phyloP scores from a whole-genome alignment of 2,797 vertebrate genomes.

The Nyctibius grandis region DNA sequence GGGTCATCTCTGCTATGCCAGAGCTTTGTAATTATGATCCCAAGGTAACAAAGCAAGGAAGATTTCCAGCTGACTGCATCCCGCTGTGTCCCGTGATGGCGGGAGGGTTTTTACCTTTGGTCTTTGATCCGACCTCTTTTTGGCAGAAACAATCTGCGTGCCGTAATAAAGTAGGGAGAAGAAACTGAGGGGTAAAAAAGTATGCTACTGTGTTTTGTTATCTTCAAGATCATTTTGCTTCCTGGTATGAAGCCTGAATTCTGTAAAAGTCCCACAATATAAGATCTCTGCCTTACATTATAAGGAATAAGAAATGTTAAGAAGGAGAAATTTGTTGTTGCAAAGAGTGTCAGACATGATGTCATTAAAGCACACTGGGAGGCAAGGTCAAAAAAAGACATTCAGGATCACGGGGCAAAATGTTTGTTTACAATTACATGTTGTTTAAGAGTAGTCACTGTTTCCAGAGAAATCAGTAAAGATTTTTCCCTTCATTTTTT shows the following conservation, averaged over 20 bases:
- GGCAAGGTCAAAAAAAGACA: neutral
- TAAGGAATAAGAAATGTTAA: neutral
- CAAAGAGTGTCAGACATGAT: neutral
- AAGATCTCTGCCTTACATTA: neutral
- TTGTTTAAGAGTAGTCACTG: neutral
- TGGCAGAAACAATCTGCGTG: neutral
- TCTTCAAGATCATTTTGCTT: neutral
- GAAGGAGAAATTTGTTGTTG: neutral
- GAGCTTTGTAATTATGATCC: neutral
- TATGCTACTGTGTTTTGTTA: neutral
- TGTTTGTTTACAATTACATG: neutral
- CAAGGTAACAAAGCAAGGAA: neutral
- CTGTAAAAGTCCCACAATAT: neutral
- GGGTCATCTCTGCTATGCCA: neutral
- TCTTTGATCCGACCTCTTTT: neutral
- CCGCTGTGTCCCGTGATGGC: accelerated
- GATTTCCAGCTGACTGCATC: neutral
- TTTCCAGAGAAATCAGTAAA: neutral
- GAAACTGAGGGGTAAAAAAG: neutral
- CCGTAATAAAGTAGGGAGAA: neutral
- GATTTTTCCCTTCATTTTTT: neutral
- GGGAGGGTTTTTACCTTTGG: neutral
- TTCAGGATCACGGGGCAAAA: neutral
- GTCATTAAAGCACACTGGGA: neutral
- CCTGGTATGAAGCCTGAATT: neutral